Evolutionary conservation across 2,888 invertebrate genomes (phyloP), one percentile per base, ranked within the genome.

Genomic region (Teleiodes luculella): DNA sequence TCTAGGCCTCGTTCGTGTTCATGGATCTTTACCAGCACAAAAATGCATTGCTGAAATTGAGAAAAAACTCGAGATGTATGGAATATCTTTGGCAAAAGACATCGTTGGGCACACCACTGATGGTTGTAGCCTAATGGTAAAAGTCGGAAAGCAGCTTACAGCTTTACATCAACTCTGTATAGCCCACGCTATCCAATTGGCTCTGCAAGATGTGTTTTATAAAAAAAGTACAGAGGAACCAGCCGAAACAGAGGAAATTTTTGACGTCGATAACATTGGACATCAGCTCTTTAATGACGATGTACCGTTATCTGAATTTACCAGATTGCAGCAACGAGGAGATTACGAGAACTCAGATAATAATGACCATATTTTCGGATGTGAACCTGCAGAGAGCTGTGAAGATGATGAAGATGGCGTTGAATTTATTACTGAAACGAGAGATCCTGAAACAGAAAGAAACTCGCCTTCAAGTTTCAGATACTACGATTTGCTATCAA

Each of bases 101-200:
- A 48, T 53, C 24, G 48, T 53, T 2, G 53, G 33, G 14, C 20
- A 31, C 6, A 41, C 53, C 5, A 53, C 53, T 16, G 48, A 53
- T 33, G 48, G 53, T 6, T 53, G 48, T 33, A 53, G 53, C 41
- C 39, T 53, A 41, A 53, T 53, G 53, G 3, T 4, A 13, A 48
- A 39, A 48, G 30, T 53, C 20, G 53, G 53, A 11, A 53, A 48
- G 33, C 28, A 33, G 11, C 41, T 53, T 16, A 2, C 4, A 14
- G 39, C 53, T n/a, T 41, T 48, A n/a, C 53, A 48, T 31, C 53
- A 53, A 14, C 39, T 10, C 33, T 53, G 53, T 41, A 53, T 48
- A n/a, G 53, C 53, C 6, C 48, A 53, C 30, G 48, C 35, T 1
- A 13, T 53, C 10, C 53, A 53, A 28, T 41, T 48, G 10, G 53